phyloP scores from a whole-genome alignment of 1,140 invertebrate genomes.

The Aphelenchoides besseyi region DNA sequence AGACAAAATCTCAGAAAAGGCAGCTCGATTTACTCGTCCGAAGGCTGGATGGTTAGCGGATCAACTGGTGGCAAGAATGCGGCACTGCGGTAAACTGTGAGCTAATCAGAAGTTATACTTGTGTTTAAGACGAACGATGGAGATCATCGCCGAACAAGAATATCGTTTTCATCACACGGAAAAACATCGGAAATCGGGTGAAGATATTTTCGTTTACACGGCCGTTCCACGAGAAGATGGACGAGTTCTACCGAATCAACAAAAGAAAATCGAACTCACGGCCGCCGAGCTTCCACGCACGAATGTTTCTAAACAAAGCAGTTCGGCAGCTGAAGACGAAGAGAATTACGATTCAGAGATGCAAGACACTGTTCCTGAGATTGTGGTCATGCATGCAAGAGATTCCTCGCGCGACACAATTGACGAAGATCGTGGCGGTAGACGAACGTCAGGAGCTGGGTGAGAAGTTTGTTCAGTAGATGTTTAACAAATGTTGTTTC shows the following conservation, averaged over 20 bases:
- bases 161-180: constrained; percentile 39
- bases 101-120: background rate
- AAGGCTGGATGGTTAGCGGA: constrained; percentile 46
- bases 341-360: constrained; percentile 30
- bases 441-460: constrained; percentile 14
- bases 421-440: constrained; percentile 19
- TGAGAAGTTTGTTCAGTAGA: background rate
- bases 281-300: background rate
- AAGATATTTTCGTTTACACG: constrained; percentile 44
- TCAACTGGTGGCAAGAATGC: constrained; percentile 51
- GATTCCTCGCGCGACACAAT: constrained; percentile 41
- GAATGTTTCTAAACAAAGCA: constrained; percentile 4
- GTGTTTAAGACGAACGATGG: constrained; percentile 45
- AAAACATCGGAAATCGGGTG: constrained; percentile 2
- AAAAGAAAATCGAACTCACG: background rate
- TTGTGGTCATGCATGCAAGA: constrained; percentile 48
- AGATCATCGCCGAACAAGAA: constrained; percentile 51
- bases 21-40: constrained; percentile 38
- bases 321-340: constrained; percentile 17
- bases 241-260: background rate
- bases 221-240: constrained; percentile 30
- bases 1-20: constrained; percentile 29
- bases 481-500: background rate
- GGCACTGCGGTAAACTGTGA: constrained; percentile 33
- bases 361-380: constrained; percentile 42